Base-by-base conservation (phyloP, 2,888 invertebrate genomes). In the Meteorus colon region DNA sequence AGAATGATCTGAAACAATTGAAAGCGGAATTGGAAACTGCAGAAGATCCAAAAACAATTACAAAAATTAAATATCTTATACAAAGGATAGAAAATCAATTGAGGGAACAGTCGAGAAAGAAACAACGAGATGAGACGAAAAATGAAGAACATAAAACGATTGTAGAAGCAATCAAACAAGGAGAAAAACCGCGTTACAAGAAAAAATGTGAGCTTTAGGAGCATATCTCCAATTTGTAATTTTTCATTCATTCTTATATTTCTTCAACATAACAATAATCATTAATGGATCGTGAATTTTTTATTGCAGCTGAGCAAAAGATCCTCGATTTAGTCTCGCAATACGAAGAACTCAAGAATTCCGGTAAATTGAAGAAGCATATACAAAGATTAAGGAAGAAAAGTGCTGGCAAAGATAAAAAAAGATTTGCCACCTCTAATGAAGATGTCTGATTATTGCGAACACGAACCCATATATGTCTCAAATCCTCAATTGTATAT, bases 371-470 rank as follows among this genome's bases (percentile, higher is more conserved):
- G 1, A 94, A 94, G 80, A 94, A 96, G 81, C 96, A 97, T 86
- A 92, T 97, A 80, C 94, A 94, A 83, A 94, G 95, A 79, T 92
- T 95, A 75, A 92, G 95, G 27, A 96, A 96, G 87, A 96, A 96
- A 88, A 92, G 94, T 77, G 91, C 92, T 3, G 81, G 74, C 16
- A 89, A 84, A 74, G 86, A 87, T 41, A 82, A 86, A 72, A 79
- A 79, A 48, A 84, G 82, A 74, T 80, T 89, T 27, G 77, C 74
- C 0, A 24, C 19, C n/a, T 24, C 55, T 8, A 55, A 6, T 55
- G 55, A 55, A 55, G 55, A 55, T 19, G n/a, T 48, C 4, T 48
- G 48, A 48, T 48, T n/a, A 16, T 5, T 48, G 41, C 6, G n/a
- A 14, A 16, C 5, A 4, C 4, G n/a, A 41, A 2, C 6, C 41